Percentiles rank a stretch among this genome's conserved stretches.
Evolutionary conservation across 2,113 vertebrate species (phyloP).

Genomic region (Alectura lathami): DNA sequence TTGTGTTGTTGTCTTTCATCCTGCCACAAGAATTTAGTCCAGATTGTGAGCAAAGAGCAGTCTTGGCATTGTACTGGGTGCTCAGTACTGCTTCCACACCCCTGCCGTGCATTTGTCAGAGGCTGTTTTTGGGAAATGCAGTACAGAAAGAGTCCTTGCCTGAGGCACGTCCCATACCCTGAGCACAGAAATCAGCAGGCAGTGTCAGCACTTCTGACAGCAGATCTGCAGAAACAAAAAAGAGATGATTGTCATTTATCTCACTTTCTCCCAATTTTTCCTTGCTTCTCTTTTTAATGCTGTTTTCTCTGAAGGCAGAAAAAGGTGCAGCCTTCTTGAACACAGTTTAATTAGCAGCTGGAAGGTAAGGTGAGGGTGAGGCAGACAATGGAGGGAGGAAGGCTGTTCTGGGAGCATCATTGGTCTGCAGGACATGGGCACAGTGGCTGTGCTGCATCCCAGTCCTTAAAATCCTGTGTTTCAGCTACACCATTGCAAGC

Average conservation of each 20-base stretch:
- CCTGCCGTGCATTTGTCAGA: conserved; percentile 62
- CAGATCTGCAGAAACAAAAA: neutral
- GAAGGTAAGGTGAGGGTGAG: neutral
- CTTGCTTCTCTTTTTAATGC: neutral
- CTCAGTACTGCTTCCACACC: conserved; percentile 46
- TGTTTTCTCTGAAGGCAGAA: neutral
- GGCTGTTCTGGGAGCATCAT: neutral
- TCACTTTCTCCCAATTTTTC: neutral
- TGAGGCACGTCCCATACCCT: rapidly evolving
- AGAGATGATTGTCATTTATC: neutral
- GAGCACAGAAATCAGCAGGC: neutral
- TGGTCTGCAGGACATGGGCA: neutral
- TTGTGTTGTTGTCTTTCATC: neutral
- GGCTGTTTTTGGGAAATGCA: conserved; percentile 60
- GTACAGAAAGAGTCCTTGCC: neutral
- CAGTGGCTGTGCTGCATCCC: neutral
- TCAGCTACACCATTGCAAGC: neutral
- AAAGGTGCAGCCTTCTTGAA: rapidly evolving
- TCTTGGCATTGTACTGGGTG: neutral
- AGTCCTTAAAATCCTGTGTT: neutral
- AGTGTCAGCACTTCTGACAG: neutral
- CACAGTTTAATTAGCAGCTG: neutral
- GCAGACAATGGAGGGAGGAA: neutral
- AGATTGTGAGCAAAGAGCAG: conserved; percentile 21
- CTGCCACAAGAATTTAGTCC: neutral